These are phyloP conservation scores for Edolisoma coerulescens DNA, from an alignment of 2,113 vertebrate genomes.

Conservation along the genomic window DNA sequence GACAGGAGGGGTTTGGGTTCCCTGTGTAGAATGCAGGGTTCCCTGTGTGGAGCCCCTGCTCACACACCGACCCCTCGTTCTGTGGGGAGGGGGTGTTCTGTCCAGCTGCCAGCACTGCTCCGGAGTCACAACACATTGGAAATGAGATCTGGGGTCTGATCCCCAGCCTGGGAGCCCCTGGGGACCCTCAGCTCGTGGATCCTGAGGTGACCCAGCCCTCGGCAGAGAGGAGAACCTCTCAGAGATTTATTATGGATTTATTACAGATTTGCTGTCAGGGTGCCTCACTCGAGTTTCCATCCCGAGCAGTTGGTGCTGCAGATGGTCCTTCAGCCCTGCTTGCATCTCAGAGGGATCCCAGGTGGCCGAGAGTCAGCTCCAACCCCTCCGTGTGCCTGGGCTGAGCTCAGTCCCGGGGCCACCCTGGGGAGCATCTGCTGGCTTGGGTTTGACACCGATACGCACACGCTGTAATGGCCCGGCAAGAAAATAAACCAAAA, in stretches of 20 bases:
- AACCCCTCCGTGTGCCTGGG: background rate
- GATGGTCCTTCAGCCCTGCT: background rate
- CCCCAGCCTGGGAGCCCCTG: background rate
- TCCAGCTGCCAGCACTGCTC: background rate
- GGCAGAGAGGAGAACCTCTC: background rate
- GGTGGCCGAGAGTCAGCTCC: background rate
- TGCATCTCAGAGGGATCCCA: background rate
- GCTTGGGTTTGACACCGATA: fast-evolving
- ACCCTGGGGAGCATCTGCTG: background rate
- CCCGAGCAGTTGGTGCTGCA: background rate
- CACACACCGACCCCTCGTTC: fast-evolving
- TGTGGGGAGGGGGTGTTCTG: background rate
- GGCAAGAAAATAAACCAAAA: background rate
- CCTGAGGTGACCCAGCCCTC: background rate
- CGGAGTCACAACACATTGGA: fast-evolving
- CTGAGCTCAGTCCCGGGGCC: fast-evolving
- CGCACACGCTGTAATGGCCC: fast-evolving
- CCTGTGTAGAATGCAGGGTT: fast-evolving
- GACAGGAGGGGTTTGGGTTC: fast-evolving
- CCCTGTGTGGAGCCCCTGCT: background rate
- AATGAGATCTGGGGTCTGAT: no score
- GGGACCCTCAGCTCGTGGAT: background rate
- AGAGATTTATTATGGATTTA: background rate
- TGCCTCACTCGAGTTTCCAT: fast-evolving
- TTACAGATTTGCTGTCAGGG: background rate